Evolutionary conservation across 2,113 vertebrate genomes (phyloP).

Genomic region (Charina bottae): DNA sequence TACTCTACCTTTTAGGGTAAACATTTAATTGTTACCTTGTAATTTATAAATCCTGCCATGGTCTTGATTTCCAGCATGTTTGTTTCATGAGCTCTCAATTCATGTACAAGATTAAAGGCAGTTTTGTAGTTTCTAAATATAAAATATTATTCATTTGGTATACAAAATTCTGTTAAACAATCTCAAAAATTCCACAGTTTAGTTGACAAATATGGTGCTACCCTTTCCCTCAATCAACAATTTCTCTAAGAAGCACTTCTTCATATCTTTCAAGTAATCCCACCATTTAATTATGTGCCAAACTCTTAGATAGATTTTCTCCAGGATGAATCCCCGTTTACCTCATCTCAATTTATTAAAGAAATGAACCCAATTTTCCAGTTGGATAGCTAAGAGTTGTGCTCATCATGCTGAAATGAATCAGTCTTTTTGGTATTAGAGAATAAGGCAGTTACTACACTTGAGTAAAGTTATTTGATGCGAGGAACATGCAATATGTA

Average conservation of each 20-base stretch:
- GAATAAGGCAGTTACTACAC: neutral
- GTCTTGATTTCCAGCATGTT: constrained; percentile 99
- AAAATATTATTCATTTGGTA: constrained; percentile 27
- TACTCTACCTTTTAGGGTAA: constrained; percentile 10
- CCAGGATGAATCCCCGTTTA: neutral
- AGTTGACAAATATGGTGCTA: neutral
- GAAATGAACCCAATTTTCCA: neutral
- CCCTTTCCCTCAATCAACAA: neutral
- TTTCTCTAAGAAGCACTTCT: neutral
- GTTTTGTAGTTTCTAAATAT: constrained; percentile 89
- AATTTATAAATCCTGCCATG: constrained; percentile 98
- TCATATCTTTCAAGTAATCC: neutral
- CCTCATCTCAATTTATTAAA: neutral
- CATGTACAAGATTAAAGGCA: constrained; percentile 93
- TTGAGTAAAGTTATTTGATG: neutral
- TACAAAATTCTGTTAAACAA: neutral
- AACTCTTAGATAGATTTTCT: neutral
- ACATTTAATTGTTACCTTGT: constrained; percentile 83
- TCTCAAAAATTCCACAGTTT: neutral
- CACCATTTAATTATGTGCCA: neutral
- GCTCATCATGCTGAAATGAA: neutral
- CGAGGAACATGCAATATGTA: neutral
- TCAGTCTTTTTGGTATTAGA: neutral
- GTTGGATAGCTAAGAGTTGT: neutral
- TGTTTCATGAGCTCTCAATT: constrained; percentile 94